Evolutionary conservation across 2,888 invertebrate species (phyloP).

Genomic region (Pollenia griseotomentosa): DNA sequence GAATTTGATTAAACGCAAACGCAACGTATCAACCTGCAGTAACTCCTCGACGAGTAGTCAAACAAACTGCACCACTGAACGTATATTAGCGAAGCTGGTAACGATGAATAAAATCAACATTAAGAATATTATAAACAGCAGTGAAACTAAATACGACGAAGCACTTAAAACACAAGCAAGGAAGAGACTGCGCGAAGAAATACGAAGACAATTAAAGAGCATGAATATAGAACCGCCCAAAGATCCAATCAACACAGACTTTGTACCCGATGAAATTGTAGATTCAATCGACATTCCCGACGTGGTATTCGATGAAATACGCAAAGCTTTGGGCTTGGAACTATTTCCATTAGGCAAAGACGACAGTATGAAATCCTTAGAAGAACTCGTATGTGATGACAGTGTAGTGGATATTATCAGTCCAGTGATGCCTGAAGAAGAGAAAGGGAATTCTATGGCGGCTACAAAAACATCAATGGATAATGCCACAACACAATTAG

Average conservation of each 20-base stretch:
- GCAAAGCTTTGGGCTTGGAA: constrained; percentile 81
- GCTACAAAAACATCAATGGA: not conserved
- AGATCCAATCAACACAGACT: constrained; percentile 74
- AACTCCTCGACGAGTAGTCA: constrained; percentile 76
- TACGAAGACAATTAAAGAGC: constrained; percentile 81
- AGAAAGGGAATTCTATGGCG: not conserved
- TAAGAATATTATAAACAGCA: constrained; percentile 83
- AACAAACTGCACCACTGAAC: constrained; percentile 75
- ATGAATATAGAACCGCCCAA: constrained; percentile 79
- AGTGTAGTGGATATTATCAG: not conserved
- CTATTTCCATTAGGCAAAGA: constrained; percentile 63
- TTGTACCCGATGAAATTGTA: constrained; percentile 81
- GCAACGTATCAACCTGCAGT: constrained; percentile 74
- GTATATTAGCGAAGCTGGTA: constrained; percentile 78
- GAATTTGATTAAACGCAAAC: constrained; percentile 75
- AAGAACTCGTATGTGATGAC: constrained; percentile 5
- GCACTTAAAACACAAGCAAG: constrained; percentile 81
- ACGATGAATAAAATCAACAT: constrained; percentile 82
- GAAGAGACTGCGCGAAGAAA: constrained; percentile 80
- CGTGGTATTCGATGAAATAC: constrained; percentile 80
- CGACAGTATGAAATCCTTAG: not conserved
- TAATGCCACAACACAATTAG: too few relatives aligned
- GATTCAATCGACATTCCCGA: constrained; percentile 81
- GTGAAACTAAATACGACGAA: constrained; percentile 82
- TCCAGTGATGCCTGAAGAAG: not conserved